These are phyloP conservation scores for Drosophila melanogaster DNA, from an alignment of 1,140 invertebrate species.

Conservation along the genomic window Release_6_plus_ISO1_MT NT_033779.5:19028501-19029000, in stretches of 20 bases:
- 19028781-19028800: constrained; percentile 17
- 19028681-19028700: no score
- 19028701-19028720: not conserved
- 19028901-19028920: constrained; percentile 91
- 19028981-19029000: constrained; percentile 88
- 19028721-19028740: not conserved
- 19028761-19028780: constrained; percentile 8
- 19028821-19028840: constrained; percentile 75
- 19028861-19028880: constrained; percentile 83
- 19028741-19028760: not conserved
- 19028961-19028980: constrained; percentile 93
- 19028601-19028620: no score
- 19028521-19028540: no score
- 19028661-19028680: no score
- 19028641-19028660: no score
- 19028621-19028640: no score
- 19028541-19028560: no score
- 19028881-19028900: constrained; percentile 83
- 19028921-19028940: constrained; percentile 95
- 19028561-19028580: no score
- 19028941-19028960: constrained; percentile 95
- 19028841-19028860: constrained; percentile 79
- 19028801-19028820: constrained; percentile 75
- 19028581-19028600: no score
- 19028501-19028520: no score